These are phyloP conservation scores for Hippoglossus stenolepis DNA, from an alignment of 2,113 vertebrate genomes.

Conservation along the genomic window DNA sequence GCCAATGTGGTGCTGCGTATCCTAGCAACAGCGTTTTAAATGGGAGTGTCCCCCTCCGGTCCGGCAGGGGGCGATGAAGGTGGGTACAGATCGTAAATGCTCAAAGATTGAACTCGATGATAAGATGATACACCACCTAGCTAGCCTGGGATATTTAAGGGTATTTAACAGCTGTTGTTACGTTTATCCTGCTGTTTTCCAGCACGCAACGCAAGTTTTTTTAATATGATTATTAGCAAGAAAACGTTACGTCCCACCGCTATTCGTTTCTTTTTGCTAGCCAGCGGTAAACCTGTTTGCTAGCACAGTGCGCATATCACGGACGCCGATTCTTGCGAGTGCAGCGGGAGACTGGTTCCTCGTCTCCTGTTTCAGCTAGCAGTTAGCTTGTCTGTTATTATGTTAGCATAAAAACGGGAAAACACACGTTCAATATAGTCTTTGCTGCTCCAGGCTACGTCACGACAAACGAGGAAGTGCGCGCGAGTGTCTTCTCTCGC, in stretches of 20 bases:
- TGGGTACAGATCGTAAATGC: rapidly evolving
- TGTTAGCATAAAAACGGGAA: not conserved
- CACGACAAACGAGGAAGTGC: constrained; percentile 51
- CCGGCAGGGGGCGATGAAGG: constrained; percentile 36
- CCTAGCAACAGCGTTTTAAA: constrained; percentile 64
- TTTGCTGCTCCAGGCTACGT: rapidly evolving
- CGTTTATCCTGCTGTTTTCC: rapidly evolving
- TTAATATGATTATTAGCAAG: not conserved
- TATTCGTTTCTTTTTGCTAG: not conserved
- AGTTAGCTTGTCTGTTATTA: not conserved
- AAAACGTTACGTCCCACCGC: too few relatives aligned
- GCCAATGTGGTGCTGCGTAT: constrained; percentile 44
- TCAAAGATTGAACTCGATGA: constrained; percentile 23
- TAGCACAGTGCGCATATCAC: not conserved
- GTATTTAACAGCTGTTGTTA: not conserved
- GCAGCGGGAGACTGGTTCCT: not conserved
- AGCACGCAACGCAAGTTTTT: rapidly evolving
- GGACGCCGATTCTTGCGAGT: too few relatives aligned
- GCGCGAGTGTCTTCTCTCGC: not conserved
- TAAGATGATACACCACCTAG: not conserved
- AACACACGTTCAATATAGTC: too few relatives aligned
- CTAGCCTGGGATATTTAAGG: not conserved
- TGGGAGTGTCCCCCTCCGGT: constrained; percentile 3
- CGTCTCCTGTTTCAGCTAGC: not conserved
- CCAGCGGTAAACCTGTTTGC: too few relatives aligned